Percentiles rank a stretch among this genome's conserved stretches.
These are phyloP conservation scores for Paracanthobrama guichenoti DNA, from an alignment of 2,113 vertebrate genomes.

Conservation along the genomic window DNA sequence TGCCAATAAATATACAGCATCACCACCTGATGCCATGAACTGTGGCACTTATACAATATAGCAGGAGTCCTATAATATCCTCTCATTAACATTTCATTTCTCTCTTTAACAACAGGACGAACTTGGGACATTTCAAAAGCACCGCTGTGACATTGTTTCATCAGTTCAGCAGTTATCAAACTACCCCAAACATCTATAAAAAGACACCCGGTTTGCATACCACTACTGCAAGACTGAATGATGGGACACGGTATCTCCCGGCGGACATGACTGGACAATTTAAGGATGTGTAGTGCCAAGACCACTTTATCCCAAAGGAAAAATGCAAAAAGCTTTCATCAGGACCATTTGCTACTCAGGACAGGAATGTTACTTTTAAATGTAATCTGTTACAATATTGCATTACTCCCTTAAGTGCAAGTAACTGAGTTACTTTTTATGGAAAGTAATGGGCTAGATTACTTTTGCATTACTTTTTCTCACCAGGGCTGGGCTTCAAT, in stretches of 20 bases:
- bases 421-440: too few species aligned
- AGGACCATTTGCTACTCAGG: constrained; percentile 20
- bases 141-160: not conserved
- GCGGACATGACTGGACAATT: not conserved
- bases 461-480: too few species aligned
- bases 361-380: not conserved
- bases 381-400: too few species aligned
- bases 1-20: not conserved
- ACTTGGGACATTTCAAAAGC: not conserved
- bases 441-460: too few species aligned
- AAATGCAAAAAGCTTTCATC: not conserved
- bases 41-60: not conserved
- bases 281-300: not conserved
- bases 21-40: not conserved
- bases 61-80: constrained; percentile 8
- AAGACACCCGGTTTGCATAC: not conserved
- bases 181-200: not conserved
- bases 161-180: not conserved
- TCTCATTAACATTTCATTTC: constrained; percentile 7
- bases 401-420: too few species aligned
- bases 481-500: too few species aligned
- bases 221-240: constrained; percentile 1
- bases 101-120: not conserved
- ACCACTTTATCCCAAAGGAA: not conserved
- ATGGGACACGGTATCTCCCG: not conserved